Evolutionary conservation across 2,888 invertebrate genomes (phyloP).

Genomic region (Brachyopa scutellaris): DNA sequence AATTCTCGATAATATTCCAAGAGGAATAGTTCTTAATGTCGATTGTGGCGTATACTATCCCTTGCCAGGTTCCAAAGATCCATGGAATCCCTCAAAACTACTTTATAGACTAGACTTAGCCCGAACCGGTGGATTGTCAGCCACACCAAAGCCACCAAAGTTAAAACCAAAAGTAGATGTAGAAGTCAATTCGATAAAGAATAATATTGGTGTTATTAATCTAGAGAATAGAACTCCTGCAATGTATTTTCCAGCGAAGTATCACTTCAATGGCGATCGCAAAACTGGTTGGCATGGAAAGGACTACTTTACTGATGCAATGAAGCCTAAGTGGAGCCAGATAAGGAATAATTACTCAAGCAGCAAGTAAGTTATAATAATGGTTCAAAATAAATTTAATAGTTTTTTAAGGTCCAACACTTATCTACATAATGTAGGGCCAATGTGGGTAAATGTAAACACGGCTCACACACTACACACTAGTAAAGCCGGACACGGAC

Average conservation of each 20-base stretch:
- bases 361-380: background rate
- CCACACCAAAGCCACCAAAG: constrained; percentile 13
- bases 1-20: constrained; percentile 31
- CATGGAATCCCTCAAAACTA: constrained; percentile 28
- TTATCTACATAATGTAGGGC: too few relatives aligned
- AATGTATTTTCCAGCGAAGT: background rate
- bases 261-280: background rate
- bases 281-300: background rate
- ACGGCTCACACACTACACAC: too few relatives aligned
- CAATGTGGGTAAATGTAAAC: too few relatives aligned
- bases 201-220: background rate
- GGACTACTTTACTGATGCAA: background rate
- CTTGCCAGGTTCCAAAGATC: constrained; percentile 16
- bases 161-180: background rate
- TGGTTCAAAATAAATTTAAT: too few relatives aligned
- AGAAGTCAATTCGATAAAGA: background rate
- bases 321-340: background rate
- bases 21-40: constrained; percentile 14
- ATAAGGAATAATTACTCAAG: background rate
- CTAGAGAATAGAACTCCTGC: background rate
- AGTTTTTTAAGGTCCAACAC: too few relatives aligned
- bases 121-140: constrained; percentile 6
- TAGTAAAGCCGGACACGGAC: too few relatives aligned
- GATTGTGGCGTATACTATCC: constrained; percentile 44
- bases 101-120: constrained; percentile 19